phyloP scores from a whole-genome alignment of 2,888 invertebrate species.

The Drosophila colorata region DNA sequence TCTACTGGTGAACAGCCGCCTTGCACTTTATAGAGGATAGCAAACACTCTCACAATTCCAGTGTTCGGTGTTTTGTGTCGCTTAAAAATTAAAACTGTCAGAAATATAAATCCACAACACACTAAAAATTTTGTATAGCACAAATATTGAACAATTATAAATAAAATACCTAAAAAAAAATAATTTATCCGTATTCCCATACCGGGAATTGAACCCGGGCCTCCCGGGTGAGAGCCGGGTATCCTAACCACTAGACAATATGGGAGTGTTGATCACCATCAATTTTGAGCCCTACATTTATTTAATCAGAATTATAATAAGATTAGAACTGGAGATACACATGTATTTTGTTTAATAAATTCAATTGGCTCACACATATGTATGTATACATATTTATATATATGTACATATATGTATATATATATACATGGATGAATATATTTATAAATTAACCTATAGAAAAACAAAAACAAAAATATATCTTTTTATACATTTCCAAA shows the following conservation, averaged over 20 bases:
- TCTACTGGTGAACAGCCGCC: too few species aligned
- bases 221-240: conserved; percentile 76
- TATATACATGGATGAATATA: not conserved
- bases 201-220: conserved; percentile 70
- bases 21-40: too few species aligned
- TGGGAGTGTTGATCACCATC: conserved; percentile 29
- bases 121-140: too few species aligned
- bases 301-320: not conserved
- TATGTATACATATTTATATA: too few species aligned
- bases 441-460: not conserved
- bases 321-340: not conserved
- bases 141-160: not conserved
- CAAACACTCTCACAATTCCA: too few species aligned
- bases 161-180: not conserved
- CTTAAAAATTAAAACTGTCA: too few species aligned
- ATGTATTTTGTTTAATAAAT: too few species aligned
- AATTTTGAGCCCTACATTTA: not conserved
- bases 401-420: not conserved
- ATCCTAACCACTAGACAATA: conserved; percentile 77
- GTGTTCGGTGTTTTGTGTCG: too few species aligned
- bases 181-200: not conserved
- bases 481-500: too few species aligned
- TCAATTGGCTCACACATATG: too few species aligned
- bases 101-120: too few species aligned
- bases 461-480: too few species aligned